Evolutionary conservation across 2,797 vertebrate species (phyloP).

Genomic region (Remorina albescens): DNA sequence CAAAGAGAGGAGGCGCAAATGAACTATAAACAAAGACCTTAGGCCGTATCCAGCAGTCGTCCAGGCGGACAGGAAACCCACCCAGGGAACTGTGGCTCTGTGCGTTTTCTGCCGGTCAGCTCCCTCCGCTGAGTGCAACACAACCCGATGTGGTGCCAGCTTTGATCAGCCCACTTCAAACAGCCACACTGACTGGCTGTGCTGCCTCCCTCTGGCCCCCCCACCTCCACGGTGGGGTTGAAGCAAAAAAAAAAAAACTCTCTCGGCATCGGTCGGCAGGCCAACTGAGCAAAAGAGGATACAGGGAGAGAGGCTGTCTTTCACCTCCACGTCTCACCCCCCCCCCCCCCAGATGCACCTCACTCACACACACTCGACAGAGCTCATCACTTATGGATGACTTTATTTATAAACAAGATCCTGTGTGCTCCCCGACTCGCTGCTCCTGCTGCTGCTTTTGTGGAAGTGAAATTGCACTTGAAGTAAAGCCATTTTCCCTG

Average conservation of each 20-base stretch:
- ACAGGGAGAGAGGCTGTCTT: constrained; percentile 47
- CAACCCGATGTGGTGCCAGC: constrained; percentile 51
- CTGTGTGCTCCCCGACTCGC: constrained; percentile 39
- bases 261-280: constrained; percentile 56
- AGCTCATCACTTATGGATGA: constrained; percentile 81
- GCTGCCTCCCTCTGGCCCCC: constrained; percentile 40
- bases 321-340: constrained; percentile 57
- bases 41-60: constrained; percentile 23
- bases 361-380: constrained; percentile 50
- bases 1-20: constrained; percentile 22
- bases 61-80: constrained; percentile 46
- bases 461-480: constrained; percentile 69
- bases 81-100: constrained; percentile 44
- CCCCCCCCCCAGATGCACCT: constrained; percentile 48
- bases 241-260: constrained; percentile 41
- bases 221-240: constrained; percentile 8
- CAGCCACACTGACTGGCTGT: constrained; percentile 54
- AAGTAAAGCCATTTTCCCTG: constrained; percentile 53
- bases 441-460: constrained; percentile 55
- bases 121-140: constrained; percentile 52
- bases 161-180: constrained; percentile 79
- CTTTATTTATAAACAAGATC: constrained; percentile 82
- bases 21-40: constrained; percentile 30
- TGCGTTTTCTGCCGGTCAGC: constrained; percentile 51
- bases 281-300: constrained; percentile 62